Percentiles rank a stretch among this genome's conserved stretches.
phyloP scores from a whole-genome alignment of 2,888 invertebrate genomes.

The Notocelia uddmanniana region DNA sequence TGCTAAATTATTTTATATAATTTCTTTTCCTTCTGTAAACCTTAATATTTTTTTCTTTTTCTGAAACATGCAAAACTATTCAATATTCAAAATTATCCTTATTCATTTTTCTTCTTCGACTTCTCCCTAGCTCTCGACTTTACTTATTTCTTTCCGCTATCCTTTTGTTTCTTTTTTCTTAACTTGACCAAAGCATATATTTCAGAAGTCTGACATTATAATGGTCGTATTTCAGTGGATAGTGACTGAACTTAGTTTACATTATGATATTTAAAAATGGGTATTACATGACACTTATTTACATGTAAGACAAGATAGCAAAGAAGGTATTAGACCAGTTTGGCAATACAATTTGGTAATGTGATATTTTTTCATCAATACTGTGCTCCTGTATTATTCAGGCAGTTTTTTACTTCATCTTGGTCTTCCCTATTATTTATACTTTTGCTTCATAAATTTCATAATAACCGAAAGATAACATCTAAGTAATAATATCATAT shows the following conservation, averaged over 20 bases:
- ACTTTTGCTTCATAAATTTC: background rate
- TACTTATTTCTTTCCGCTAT: background rate
- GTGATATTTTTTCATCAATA: background rate
- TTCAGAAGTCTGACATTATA: background rate
- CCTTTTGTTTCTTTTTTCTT: background rate
- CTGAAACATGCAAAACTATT: background rate
- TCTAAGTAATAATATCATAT: background rate
- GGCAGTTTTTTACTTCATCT: background rate
- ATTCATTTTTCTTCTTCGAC: background rate
- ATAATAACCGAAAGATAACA: background rate
- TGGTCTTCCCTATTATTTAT: background rate
- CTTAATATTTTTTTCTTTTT: background rate
- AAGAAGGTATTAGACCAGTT: background rate
- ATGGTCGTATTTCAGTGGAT: conserved; percentile 2
- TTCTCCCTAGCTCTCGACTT: background rate
- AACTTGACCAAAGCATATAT: background rate
- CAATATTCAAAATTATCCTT: background rate
- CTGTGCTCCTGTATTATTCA: background rate
- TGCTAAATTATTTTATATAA: background rate
- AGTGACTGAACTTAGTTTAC: background rate
- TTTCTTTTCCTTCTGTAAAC: background rate
- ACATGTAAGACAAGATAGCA: background rate
- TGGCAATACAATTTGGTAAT: background rate
- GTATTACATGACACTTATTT: no score
- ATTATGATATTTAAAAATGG: no score